Base-by-base conservation (phyloP, 30 jellyfish, hydroid and myxozoan species). In the Morbakka virulenta region DNA sequence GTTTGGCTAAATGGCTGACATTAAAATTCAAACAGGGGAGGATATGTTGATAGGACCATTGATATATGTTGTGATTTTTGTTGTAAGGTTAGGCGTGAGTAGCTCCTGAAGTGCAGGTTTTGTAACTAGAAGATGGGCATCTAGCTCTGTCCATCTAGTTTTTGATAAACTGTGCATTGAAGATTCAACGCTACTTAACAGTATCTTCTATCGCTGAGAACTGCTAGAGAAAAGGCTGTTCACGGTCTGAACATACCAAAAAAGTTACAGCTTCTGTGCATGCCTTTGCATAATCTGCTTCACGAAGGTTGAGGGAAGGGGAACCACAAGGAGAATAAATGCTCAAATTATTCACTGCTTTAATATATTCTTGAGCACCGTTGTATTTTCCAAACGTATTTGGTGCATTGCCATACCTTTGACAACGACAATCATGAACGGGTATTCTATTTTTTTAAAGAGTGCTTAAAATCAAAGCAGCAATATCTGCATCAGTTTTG, bases 401-500 rank as follows among this genome's bases (percentile, higher is more conserved):
- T 52, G 80, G 74, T 35, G 86, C 94, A 71, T 71, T 81, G 32
- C 61, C 86, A 74, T 81, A 71, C 67, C 94, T 87, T 81, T 69
- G 80, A 35, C 88, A 79, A n/a, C 72, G 94, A 69, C 94, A 81
- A 62, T 71, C 80, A 36, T 66, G 63, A 53, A 69, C 57, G 20
- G 89, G 82, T 35, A 77, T 77, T 12, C 50, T 73, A 77, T 34
- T 50, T 69, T 64, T 25, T 62, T 77, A 24, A 69, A 77, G 82
- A 41, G 82, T 77, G 49, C 65, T 73, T 64, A 77, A 64, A 36
- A 77, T 77, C 81, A 77, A 4, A 28, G 72, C 63, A 41, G 82
- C 89, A 2, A 80, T 68, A 63, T 66, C 84, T n/a, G n/a, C n/a
- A n/a, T n/a, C n/a, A n/a, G 78, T 75, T 25, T 75, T 75, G 49